A percentile compares a stretch with the other conserved stretches of the same genome.
These are phyloP conservation scores for Pollenia labialis DNA, from an alignment of 2,888 invertebrate species.

Conservation along the genomic window DNA sequence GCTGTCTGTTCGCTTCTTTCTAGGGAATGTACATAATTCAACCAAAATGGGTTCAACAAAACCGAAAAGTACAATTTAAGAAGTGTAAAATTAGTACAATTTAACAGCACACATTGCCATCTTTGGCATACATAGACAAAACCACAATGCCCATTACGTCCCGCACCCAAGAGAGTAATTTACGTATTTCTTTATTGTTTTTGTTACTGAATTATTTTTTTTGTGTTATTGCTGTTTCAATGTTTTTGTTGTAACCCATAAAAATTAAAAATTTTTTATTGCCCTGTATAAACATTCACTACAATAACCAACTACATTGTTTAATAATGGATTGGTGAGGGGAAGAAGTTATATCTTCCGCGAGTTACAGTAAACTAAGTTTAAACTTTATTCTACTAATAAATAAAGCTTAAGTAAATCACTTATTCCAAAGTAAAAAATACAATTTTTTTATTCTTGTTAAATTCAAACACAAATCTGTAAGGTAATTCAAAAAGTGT, in stretches of 20 bases:
- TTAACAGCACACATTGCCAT: not conserved
- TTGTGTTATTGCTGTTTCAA: not conserved
- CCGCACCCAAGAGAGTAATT: constrained; percentile 45
- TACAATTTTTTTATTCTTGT: too few species aligned
- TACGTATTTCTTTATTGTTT: constrained; percentile 10
- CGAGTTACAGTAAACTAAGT: not conserved
- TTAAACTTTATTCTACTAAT: too few species aligned
- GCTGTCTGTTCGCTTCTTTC: too few species aligned
- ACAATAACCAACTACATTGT: constrained; percentile 45
- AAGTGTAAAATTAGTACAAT: not conserved
- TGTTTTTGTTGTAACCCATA: constrained; percentile 40
- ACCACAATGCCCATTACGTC: constrained; percentile 8
- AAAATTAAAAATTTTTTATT: constrained; percentile 61
- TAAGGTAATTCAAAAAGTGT: too few species aligned
- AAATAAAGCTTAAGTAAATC: too few species aligned
- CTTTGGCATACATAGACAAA: not conserved
- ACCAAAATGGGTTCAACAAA: not conserved
- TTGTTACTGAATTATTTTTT: not conserved
- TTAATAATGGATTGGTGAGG: constrained; percentile 22
- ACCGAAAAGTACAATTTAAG: not conserved
- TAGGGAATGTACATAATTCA: too few species aligned
- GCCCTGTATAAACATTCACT: constrained; percentile 34
- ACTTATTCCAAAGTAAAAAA: too few species aligned
- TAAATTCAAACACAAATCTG: too few species aligned
- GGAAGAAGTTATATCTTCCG: not conserved